Conservation (phyloP, 2,797 vertebrate species). For the Lates japonicus region DNA sequence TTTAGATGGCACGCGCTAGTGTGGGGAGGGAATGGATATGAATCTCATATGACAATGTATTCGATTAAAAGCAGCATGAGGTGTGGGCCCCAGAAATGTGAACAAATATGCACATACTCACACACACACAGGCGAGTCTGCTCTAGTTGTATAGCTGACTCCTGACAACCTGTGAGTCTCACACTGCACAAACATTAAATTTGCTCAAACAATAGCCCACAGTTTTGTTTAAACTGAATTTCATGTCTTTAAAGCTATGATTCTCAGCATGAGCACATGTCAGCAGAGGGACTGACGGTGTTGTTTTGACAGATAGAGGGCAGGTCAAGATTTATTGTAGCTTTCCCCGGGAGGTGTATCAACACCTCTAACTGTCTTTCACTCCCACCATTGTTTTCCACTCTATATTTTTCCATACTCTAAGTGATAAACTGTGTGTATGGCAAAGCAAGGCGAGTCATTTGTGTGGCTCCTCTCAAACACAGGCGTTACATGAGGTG, state of each 20-base stretch:
- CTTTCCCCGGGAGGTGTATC: constrained; percentile 26
- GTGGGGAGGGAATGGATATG: constrained; percentile 48
- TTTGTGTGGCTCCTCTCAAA: constrained; percentile 12
- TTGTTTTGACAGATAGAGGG: constrained; percentile 50
- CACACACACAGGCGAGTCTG: constrained; percentile 9
- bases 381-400: constrained; percentile 28
- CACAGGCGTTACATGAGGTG: background rate
- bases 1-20: constrained; percentile 52
- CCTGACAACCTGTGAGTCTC: constrained; percentile 1
- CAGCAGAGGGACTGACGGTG: constrained; percentile 10
- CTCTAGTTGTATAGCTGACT: background rate
- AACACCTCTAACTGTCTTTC: constrained; percentile 47
- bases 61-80: constrained; percentile 69
- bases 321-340: constrained; percentile 53
- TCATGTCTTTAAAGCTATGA: constrained; percentile 5
- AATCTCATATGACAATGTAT: constrained; percentile 68
- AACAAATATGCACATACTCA: constrained; percentile 32
- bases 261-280: constrained; percentile 12
- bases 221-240: constrained; percentile 43
- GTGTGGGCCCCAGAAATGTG: constrained; percentile 35
- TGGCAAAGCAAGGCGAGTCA: background rate
- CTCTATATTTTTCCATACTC: constrained; percentile 27
- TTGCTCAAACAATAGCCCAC: constrained; percentile 23
- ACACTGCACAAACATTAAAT: constrained; percentile 31
- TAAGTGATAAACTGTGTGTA: constrained; percentile 33